Percentiles rank a stretch among this genome's conserved stretches.
These are phyloP conservation scores for Gambusia affinis DNA, from an alignment of 2,113 vertebrate genomes.

Conservation along the genomic window DNA sequence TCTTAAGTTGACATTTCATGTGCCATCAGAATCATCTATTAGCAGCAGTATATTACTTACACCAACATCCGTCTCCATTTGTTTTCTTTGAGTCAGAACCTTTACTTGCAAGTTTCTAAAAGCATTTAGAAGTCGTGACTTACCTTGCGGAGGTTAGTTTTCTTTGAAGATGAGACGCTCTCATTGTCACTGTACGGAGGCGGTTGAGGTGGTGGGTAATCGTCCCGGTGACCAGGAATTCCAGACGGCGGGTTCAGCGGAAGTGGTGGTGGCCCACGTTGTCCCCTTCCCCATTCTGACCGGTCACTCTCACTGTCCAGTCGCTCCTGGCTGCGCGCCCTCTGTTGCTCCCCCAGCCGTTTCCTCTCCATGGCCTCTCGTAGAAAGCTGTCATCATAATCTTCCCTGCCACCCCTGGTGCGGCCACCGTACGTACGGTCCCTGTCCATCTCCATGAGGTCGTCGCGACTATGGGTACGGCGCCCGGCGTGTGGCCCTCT, in stretches of 20 bases:
- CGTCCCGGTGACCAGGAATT: slow-evolving; percentile 57
- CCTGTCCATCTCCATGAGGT: slow-evolving; percentile 78
- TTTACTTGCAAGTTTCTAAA: no score
- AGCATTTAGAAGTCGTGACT: slow-evolving; percentile 1
- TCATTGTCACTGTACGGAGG: slow-evolving; percentile 85
- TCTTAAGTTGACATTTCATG: no score
- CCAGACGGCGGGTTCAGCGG: slow-evolving; percentile 71
- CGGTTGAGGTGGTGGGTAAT: slow-evolving; percentile 69
- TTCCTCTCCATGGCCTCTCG: slow-evolving; percentile 87
- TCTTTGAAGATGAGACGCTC: slow-evolving; percentile 83
- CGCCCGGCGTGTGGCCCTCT: slow-evolving; percentile 50
- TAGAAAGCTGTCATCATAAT: slow-evolving; percentile 84
- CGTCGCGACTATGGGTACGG: slow-evolving; percentile 87
- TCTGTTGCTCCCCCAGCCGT: slow-evolving; percentile 78
- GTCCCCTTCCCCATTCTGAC: slow-evolving; percentile 63
- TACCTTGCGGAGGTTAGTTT: slow-evolving; percentile 85
- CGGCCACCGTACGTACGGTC: slow-evolving; percentile 31
- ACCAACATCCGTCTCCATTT: no score
- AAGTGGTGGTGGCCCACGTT: slow-evolving; percentile 74
- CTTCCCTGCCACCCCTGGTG: slow-evolving; percentile 46
- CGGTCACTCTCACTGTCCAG: slow-evolving; percentile 78
- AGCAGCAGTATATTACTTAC: no score
- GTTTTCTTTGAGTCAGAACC: no score
- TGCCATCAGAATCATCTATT: no score
- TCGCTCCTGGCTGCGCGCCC: slow-evolving; percentile 77